Evolutionary conservation across 2,888 invertebrate species (phyloP).

Genomic region (Gastrophysa polygoni): DNA sequence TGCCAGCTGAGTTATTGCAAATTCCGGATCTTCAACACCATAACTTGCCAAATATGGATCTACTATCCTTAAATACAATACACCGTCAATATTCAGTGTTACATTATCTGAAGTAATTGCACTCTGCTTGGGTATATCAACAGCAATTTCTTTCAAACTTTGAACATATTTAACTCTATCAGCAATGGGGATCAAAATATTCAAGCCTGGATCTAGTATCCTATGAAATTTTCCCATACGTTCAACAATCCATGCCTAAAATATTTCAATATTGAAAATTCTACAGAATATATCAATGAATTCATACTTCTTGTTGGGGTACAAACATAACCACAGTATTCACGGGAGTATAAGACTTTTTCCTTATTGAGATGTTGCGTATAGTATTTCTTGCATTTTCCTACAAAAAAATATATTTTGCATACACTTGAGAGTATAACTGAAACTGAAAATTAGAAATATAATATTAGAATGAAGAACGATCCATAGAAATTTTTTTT

Average conservation of each 20-base stretch:
- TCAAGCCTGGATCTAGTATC: slow-evolving; percentile 93
- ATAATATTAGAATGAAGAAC: no score
- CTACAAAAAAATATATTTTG: slow-evolving; percentile 19
- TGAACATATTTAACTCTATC: slow-evolving; percentile 97
- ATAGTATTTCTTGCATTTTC: slow-evolving; percentile 24
- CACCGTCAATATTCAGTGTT: slow-evolving; percentile 94
- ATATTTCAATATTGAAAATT: slow-evolving; percentile 34
- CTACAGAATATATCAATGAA: slow-evolving; percentile 1
- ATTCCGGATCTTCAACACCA: slow-evolving; percentile 99
- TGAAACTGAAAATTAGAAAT: no score
- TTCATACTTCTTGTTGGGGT: slow-evolving; percentile 93
- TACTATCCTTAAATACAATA: slow-evolving; percentile 90
- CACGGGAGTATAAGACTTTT: slow-evolving; percentile 68
- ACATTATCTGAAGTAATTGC: slow-evolving; percentile 99
- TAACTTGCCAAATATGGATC: slow-evolving; percentile 95
- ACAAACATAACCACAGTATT: slow-evolving; percentile 97
- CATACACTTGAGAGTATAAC: no score
- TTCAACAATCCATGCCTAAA: slow-evolving; percentile 94
- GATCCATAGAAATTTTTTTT: no score
- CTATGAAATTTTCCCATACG: slow-evolving; percentile 97
- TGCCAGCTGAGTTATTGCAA: slow-evolving; percentile 97
- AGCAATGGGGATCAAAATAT: slow-evolving; percentile 87
- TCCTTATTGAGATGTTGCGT: slow-evolving; percentile 34
- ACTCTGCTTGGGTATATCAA: slow-evolving; percentile 98
- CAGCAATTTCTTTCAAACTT: slow-evolving; percentile 98